A percentile compares a stretch with the other conserved stretches of the same genome.
phyloP scores from a whole-genome alignment of 2,113 vertebrate genomes.

The Mystacornis crossleyi region DNA sequence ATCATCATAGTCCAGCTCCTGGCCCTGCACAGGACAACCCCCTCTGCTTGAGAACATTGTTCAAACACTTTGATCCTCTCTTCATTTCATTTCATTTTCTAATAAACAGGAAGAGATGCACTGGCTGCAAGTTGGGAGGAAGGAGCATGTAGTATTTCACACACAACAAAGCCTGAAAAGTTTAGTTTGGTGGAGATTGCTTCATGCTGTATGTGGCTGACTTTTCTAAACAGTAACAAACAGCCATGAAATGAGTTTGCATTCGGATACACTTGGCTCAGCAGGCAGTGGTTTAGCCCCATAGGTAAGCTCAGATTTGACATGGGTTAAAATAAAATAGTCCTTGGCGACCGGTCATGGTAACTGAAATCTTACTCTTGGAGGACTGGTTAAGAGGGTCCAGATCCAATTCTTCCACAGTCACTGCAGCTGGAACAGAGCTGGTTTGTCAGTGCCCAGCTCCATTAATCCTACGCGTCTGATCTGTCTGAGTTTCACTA shows the following conservation, averaged over 20 bases:
- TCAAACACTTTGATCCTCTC: neutral
- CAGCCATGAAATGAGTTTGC: slow-evolving; percentile 26
- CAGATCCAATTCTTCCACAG: slow-evolving; percentile 30
- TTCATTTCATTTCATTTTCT: neutral
- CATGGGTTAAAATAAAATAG: slow-evolving; percentile 18
- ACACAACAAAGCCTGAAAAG: neutral
- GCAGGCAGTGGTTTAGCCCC: slow-evolving; percentile 7
- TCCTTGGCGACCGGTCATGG: neutral
- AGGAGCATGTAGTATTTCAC: slow-evolving; percentile 23
- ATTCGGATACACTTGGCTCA: slow-evolving; percentile 32
- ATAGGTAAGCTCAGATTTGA: slow-evolving; percentile 50
- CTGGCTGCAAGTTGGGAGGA: neutral
- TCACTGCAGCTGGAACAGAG: slow-evolving; percentile 29
- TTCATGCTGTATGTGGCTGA: neutral
- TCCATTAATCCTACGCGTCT: slow-evolving; percentile 4
- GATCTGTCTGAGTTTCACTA: slow-evolving; percentile 5
- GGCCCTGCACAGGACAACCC: neutral
- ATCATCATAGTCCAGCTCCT: neutral
- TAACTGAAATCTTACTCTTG: slow-evolving; percentile 40
- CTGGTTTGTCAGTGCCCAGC: neutral
- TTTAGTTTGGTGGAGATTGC: neutral
- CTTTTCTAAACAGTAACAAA: slow-evolving; percentile 64
- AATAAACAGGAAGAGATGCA: slow-evolving; percentile 18
- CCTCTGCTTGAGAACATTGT: too few species aligned
- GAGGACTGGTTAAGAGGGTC: slow-evolving; percentile 21